Base-by-base conservation (phyloP, 1,140 invertebrate genomes). In the Proales similis region DNA sequence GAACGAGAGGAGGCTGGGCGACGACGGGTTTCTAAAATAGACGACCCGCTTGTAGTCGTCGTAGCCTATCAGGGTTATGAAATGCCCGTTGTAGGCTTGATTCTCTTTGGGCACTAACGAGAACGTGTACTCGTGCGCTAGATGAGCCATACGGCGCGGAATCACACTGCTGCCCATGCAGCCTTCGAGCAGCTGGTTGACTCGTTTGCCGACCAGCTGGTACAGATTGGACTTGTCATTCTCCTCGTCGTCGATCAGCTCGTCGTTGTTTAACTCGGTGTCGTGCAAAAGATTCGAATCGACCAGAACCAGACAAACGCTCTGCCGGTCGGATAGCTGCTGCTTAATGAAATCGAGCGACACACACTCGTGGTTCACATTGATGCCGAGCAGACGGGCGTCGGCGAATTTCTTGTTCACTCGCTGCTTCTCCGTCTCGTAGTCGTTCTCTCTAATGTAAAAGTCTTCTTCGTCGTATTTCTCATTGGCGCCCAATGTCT, bases 231-330 rank as follows among this genome's bases (percentile, higher is more conserved):
- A n/a, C n/a, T n/a, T n/a, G n/a, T n/a, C n/a, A n/a, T n/a, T n/a
- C n/a, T n/a, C n/a, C n/a, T n/a, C n/a, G n/a, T n/a, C n/a, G n/a
- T n/a, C n/a, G n/a, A n/a, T n/a, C n/a, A n/a, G n/a, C n/a, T 57
- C 51, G 12, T 57, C 51, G 20, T 22, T 14, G 20, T 20, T 57
- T 39, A 57, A 19, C 20, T 57, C 0, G n/a, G 45, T 42, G 30
- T 57, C 51, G 30, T 57, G 39, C 6, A 57, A n/a, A 14, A 57
- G 30, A 39, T 39, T 57, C 12, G 51, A 36, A 39, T 57, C 51
- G 12, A 57, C 36, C 20, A 57, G 45, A 24, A 39, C 36, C 30
- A 57, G 39, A 57, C 51, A 57, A 39, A 57, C 32, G 30, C 29
- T 39, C n/a, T 57, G 26, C 30, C 29, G 29, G 14, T 57, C 45